Evolutionary conservation across 1,140 invertebrate genomes (phyloP).

Genomic region (Drosophila auraria): DNA sequence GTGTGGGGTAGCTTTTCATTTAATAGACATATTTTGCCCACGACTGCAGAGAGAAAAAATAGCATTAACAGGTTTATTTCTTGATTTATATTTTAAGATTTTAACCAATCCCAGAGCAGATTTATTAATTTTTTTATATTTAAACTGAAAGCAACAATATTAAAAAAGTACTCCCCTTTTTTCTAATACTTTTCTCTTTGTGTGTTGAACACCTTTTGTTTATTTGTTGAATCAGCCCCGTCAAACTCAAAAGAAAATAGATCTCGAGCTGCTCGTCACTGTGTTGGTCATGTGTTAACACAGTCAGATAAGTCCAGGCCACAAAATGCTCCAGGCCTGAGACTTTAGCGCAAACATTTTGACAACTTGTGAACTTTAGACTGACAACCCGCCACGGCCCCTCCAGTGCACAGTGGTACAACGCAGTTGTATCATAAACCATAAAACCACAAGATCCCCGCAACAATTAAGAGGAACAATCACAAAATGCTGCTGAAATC

Average conservation of each 20-base stretch:
- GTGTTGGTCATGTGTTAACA: conserved; percentile 72
- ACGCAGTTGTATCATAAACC: conserved; percentile 52
- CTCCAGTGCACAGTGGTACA: conserved; percentile 40
- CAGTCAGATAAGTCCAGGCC: conserved; percentile 58
- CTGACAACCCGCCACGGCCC: conserved; percentile 40
- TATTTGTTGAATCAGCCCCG: conserved; percentile 80
- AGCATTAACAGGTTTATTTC: too few species aligned
- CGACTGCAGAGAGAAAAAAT: conserved; percentile 26
- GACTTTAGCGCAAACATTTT: conserved; percentile 76
- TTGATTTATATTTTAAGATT: too few species aligned
- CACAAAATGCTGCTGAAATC: conserved; percentile 61
- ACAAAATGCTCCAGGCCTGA: conserved; percentile 35
- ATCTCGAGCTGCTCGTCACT: conserved; percentile 52
- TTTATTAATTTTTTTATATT: neutral
- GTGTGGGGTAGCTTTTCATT: conserved; percentile 45
- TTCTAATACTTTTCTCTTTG: conserved; percentile 12
- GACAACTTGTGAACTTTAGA: conserved; percentile 80
- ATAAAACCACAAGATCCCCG: conserved; percentile 60
- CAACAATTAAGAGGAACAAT: conserved; percentile 51
- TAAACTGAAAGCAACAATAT: too few species aligned
- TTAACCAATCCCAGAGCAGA: neutral
- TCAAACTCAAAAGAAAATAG: conserved; percentile 62
- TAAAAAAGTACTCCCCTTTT: neutral
- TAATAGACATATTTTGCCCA: conserved; percentile 71
- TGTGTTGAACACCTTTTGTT: conserved; percentile 60